These are phyloP conservation scores for Drepana falcataria DNA, from an alignment of 2,888 invertebrate genomes.

Conservation along the genomic window DNA sequence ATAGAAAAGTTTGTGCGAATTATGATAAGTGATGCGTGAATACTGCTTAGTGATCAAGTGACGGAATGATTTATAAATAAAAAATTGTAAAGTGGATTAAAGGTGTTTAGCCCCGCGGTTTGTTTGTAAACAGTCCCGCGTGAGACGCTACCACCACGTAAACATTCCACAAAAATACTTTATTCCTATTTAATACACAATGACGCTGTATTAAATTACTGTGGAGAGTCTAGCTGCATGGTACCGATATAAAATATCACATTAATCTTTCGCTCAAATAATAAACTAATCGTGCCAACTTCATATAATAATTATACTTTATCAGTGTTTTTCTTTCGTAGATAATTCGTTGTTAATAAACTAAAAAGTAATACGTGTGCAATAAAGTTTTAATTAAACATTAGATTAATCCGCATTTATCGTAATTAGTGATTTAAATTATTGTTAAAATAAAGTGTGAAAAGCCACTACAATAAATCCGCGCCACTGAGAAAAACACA, in stretches of 20 bases:
- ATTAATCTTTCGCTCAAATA: slow-evolving; percentile 39
- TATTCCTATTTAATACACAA: slow-evolving; percentile 25
- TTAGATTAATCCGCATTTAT: background rate
- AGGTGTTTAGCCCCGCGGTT: slow-evolving; percentile 41
- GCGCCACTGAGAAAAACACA: slow-evolving; percentile 53
- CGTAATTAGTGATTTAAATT: slow-evolving; percentile 1
- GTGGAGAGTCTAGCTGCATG: slow-evolving; percentile 14
- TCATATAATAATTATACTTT: slow-evolving; percentile 19
- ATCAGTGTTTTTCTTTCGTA: slow-evolving; percentile 13
- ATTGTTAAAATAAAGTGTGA: background rate
- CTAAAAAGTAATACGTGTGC: slow-evolving; percentile 14
- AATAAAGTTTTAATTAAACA: slow-evolving; percentile 3
- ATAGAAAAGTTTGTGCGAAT: background rate
- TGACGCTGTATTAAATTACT: slow-evolving; percentile 25
- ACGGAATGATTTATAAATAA: slow-evolving; percentile 3
- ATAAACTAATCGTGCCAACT: slow-evolving; percentile 36
- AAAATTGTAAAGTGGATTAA: slow-evolving; percentile 14
- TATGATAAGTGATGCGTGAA: background rate
- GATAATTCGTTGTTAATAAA: slow-evolving; percentile 16
- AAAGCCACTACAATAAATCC: slow-evolving; percentile 48
- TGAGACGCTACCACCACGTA: slow-evolving; percentile 44
- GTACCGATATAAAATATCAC: slow-evolving; percentile 15
- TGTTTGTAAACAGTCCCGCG: slow-evolving; percentile 74
- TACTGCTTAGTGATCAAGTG: background rate
- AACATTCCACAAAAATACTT: slow-evolving; percentile 40